Evolutionary conservation across 2,113 vertebrate genomes (phyloP), one percentile per base, ranked within the genome.

Genomic region (Cheilinus undulatus): DNA sequence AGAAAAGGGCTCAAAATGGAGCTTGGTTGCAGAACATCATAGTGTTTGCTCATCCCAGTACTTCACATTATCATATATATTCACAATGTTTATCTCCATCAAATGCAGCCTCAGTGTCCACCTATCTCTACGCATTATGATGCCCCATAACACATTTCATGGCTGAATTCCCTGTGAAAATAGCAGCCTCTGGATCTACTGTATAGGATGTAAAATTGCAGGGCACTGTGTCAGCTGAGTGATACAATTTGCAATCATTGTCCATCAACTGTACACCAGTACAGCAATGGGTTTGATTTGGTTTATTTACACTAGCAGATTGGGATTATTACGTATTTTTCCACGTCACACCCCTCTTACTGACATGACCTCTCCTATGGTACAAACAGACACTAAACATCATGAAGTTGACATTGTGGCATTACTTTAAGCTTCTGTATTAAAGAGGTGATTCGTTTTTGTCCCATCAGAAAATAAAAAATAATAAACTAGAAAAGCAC

Each of bases 121-220:
- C 74, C 57, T 73, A 27, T 69, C 53, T 71, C 48, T 17, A 22
- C 7, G 65, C 59, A 68, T 78, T 48, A 67, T 66, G 51, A 51
- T 7, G 59, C 72, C 72, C 19, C 62, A 4, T 75, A 73, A 68
- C 74, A 69, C 49, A 80, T 83, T 79, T 79, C 59, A 86, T 54
- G 63, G 57, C 59, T 78, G 79, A 48, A 60, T 38, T 81, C 23
- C 53, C 43, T 26, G 40, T 27, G 46, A 42, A 78, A 63, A 84
- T n/a, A 74, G 56, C 51, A 32, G 52, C 63, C 10, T 2, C 69
- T 56, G 52, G 43, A 78, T 49, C 40, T 68, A 22, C 65, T 68
- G 45, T 59, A 64, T 13, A 23, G 52, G 42, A 60, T 50, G 45
- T 61, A 9, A 27, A 76, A 75, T 14, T 61, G 36, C 28, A 73